phyloP scores from a whole-genome alignment of 2,113 vertebrate species.

The Hypocryptadius cinnamomeus region DNA sequence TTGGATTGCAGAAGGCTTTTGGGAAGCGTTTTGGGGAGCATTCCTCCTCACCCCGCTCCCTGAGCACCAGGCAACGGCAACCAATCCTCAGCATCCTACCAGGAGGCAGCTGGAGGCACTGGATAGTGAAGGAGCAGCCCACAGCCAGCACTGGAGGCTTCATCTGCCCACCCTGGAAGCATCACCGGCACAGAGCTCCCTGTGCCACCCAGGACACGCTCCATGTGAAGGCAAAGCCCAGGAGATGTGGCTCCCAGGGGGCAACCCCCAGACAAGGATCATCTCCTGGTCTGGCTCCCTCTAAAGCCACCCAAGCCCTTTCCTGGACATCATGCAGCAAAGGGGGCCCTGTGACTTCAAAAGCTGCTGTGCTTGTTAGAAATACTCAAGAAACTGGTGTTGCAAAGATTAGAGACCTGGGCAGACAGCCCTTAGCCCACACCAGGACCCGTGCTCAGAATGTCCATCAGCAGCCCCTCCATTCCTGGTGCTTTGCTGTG shows the following conservation, averaged over 20 bases:
- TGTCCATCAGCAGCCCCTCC: fast-evolving
- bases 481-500: fast-evolving
- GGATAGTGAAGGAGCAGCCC: neutral
- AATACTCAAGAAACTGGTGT: neutral
- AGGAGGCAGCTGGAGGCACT: neutral
- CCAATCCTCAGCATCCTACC: neutral
- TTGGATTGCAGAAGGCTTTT: neutral
- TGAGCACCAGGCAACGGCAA: neutral
- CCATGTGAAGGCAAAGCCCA: fast-evolving
- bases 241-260: neutral
- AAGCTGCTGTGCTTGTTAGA: neutral
- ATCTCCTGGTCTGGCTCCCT: neutral
- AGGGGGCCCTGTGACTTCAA: neutral
- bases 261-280: fast-evolving
- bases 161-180: neutral
- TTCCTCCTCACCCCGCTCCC: neutral
- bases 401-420: neutral
- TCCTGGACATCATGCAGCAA: neutral
- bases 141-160: neutral
- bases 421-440: fast-evolving
- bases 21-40: fast-evolving
- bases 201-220: fast-evolving
- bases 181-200: neutral
- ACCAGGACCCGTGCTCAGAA: fast-evolving
- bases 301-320: fast-evolving